Evolutionary conservation across 2,888 invertebrate genomes (phyloP), one percentile per base, ranked within the genome.

Genomic region (Cheilosia vernalis): DNA sequence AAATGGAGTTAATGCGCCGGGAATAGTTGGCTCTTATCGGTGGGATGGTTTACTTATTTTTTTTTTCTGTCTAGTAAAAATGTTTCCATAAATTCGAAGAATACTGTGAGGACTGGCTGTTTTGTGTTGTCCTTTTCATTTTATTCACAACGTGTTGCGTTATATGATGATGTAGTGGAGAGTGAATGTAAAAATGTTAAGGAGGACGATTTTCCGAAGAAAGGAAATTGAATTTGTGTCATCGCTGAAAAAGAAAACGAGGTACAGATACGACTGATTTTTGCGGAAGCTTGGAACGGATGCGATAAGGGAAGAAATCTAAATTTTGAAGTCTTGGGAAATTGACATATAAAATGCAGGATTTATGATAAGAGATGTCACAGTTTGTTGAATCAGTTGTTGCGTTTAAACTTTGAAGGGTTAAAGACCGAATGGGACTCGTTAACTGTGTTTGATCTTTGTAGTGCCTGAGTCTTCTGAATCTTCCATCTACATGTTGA

Each of bases 191-290:
- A 37, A 33, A 82, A 78, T 76, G 56, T 47, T 44, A n/a, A 79
- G 58, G 19, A 79, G 58, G 64, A 84, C 63, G 64, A 76, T 84
- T 74, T 84, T 69, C 84, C 80, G 64, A 60, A 61, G 24, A 66
- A 76, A 84, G 84, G 79, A 84, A 84, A 84, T 84, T 84, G 80
- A 80, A 84, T 84, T 84, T 80, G 47, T 66, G 70, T 17, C 47
- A 56, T 58, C 24, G 44, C 13, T 13, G 37, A 13, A 37, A 13
- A 13, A 37, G 5, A 37, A 37, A 37, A 55, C 27, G 44, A 63
- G 61, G 33, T 40, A 4, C 15, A 21, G 44, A 76, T 72, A 63
- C 67, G 64, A 79, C 79, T 79, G 60, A 64, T 40, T 64, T 70
- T 64, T 79, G 69, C 55, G 74, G 51, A 6, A 67, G 69, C 30